Conservation (phyloP, 2,797 vertebrate genomes). For the Intellagama lesueurii region DNA sequence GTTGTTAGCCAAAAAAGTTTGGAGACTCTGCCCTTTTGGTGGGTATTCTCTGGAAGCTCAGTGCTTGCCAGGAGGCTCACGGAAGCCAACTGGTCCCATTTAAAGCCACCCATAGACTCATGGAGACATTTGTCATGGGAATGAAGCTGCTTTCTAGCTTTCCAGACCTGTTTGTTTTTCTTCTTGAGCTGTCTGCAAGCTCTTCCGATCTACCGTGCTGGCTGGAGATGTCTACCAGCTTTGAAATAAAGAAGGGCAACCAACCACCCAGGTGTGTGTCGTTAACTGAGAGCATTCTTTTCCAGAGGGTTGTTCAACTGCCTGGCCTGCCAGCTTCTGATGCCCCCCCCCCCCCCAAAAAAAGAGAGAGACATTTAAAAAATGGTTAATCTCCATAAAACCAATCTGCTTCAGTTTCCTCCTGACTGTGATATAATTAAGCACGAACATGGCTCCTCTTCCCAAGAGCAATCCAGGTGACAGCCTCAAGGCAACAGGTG, state of each 20-base stretch:
- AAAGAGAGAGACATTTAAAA: too few relatives aligned
- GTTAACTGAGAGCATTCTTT: neutral
- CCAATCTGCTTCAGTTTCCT: neutral
- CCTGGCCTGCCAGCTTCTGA: neutral
- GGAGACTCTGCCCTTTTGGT: too few relatives aligned
- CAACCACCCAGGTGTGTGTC: neutral
- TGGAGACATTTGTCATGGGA: neutral
- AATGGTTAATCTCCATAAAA: neutral
- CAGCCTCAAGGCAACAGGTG: neutral
- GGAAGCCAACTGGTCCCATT: too few relatives aligned
- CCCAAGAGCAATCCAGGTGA: neutral
- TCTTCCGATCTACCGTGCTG: neutral
- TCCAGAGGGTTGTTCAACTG: neutral
- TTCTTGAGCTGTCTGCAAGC: too few relatives aligned
- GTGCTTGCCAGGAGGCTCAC: too few relatives aligned
- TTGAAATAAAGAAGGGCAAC: neutral
- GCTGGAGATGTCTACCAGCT: neutral
- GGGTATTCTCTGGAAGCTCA: too few relatives aligned
- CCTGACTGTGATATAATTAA: neutral
- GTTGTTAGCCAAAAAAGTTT: too few relatives aligned
- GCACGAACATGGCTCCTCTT: too few relatives aligned
- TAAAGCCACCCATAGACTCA: too few relatives aligned
- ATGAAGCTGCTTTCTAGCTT: too few relatives aligned
- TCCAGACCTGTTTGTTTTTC: neutral
- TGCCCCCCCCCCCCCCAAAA: neutral